phyloP scores from a whole-genome alignment of 2,888 invertebrate species.

The Bombylius major region DNA sequence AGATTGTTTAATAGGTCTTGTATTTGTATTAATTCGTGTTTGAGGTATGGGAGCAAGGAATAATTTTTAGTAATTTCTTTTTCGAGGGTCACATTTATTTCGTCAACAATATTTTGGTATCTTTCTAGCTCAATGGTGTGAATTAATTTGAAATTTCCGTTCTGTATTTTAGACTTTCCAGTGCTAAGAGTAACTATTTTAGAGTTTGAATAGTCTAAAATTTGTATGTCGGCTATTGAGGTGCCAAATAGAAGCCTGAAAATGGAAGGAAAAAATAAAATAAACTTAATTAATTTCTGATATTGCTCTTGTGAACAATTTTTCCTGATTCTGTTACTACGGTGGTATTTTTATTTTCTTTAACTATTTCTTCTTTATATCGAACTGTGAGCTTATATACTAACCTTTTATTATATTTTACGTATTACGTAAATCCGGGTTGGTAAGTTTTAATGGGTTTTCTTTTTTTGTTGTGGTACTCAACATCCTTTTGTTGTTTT shows the following conservation, averaged over 20 bases:
- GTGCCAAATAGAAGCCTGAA: background rate
- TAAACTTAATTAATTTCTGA: background rate
- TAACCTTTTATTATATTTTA: background rate
- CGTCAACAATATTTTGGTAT: too few species aligned
- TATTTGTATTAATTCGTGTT: background rate
- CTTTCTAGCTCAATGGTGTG: slow-evolving; percentile 3
- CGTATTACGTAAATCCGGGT: slow-evolving; percentile 7
- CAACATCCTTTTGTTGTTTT: slow-evolving; percentile 1
- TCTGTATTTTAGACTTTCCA: slow-evolving; percentile 6
- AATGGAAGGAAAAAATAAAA: background rate
- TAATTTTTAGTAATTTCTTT: background rate
- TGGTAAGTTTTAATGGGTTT: slow-evolving; percentile 8
- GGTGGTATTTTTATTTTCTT: background rate
- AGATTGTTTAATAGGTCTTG: background rate
- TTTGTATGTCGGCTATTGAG: slow-evolving; percentile 6
- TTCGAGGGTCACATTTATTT: too few species aligned
- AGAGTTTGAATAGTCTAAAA: slow-evolving; percentile 11
- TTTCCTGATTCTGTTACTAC: background rate
- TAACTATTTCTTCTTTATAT: background rate
- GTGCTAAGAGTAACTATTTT: slow-evolving; percentile 5
- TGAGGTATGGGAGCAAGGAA: background rate
- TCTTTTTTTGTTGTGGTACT: background rate
- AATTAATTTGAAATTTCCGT: slow-evolving; percentile 7
- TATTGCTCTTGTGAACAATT: background rate
- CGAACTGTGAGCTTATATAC: slow-evolving; percentile 12